Percentiles rank a stretch among this genome's conserved stretches.
phyloP scores from a whole-genome alignment of 2,888 invertebrate species.

The Folsomia manolachei region DNA sequence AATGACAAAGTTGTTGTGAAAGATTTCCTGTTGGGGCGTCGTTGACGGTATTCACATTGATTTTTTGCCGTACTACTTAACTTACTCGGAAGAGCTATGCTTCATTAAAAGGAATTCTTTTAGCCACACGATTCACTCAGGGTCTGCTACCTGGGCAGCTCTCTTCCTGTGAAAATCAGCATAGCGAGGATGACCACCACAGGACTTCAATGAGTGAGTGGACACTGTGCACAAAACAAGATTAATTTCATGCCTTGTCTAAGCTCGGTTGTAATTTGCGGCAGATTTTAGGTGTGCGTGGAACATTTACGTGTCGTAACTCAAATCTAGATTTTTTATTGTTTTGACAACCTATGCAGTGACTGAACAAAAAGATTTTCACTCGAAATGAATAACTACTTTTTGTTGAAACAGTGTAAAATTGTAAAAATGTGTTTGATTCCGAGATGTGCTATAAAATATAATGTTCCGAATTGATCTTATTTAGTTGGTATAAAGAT shows the following conservation, averaged over 20 bases:
- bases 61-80: background rate
- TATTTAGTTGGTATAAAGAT: no score
- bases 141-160: background rate
- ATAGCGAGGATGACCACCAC: background rate
- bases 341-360: background rate
- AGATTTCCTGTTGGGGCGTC: slow-evolving; percentile 14
- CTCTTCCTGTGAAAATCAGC: background rate
- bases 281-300: background rate
- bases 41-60: background rate
- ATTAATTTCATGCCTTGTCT: slow-evolving; percentile 21
- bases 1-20: slow-evolving; percentile 21
- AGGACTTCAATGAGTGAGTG: background rate
- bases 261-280: background rate
- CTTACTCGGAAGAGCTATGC: no score
- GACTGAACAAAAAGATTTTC: background rate
- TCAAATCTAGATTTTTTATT: background rate
- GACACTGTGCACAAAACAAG: slow-evolving; percentile 6
- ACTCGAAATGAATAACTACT: background rate
- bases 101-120: background rate
- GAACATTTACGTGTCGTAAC: background rate
- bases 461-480: no score
- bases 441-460: no score
- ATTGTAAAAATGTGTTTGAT: no score
- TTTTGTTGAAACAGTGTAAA: background rate
- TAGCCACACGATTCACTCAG: background rate